Base-by-base conservation (phyloP, 2,888 invertebrate genomes). In the Acholoe squamosa region DNA sequence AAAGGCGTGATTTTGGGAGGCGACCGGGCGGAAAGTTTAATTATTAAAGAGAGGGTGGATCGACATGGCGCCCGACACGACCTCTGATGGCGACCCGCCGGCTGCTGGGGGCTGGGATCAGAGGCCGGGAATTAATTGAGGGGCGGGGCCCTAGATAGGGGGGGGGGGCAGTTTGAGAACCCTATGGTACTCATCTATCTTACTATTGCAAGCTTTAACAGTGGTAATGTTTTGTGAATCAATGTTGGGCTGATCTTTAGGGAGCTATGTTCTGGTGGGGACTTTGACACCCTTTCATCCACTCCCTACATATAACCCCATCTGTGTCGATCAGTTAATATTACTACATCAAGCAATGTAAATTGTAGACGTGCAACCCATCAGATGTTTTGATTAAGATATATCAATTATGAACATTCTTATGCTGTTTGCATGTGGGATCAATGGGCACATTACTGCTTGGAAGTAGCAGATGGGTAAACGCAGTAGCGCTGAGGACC, bases 11-110 rank as follows among this genome's bases (percentile, higher is more conserved):
- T 90, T 90, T 90, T 43, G 28, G 31, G 16, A 31, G 31, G 16
- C 90, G 54, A 33, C 90, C 52, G 80, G 52, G 84, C 54, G 84
- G 84, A 84, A 90, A 90, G 71, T 90, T 90, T 90, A 90, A 90
- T 84, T 90, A 90, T 54, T 86, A 86, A 86, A 56, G 54, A 52
- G 54, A 54, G 14, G 86, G 56, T n/a, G 54, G 86, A 52, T 52
- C 56, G 86, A 56, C 86, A 86, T 52, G 25, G 25, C 86, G 52
- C 54, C 84, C 51, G 16, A 43, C 33, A 12, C 43, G 84, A 71
- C 19, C 71, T 25, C 71, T 61, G n/a, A 3, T 71, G 71, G 71
- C 71, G 71, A 71, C 25, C 71, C 71, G n/a, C n/a, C n/a, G 71
- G 14, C 71, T 71, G 71, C 71, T 71, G 71, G 71, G 71, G 71